phyloP scores from a whole-genome alignment of 1,140 invertebrate genomes.

The Ostrea edulis region DNA sequence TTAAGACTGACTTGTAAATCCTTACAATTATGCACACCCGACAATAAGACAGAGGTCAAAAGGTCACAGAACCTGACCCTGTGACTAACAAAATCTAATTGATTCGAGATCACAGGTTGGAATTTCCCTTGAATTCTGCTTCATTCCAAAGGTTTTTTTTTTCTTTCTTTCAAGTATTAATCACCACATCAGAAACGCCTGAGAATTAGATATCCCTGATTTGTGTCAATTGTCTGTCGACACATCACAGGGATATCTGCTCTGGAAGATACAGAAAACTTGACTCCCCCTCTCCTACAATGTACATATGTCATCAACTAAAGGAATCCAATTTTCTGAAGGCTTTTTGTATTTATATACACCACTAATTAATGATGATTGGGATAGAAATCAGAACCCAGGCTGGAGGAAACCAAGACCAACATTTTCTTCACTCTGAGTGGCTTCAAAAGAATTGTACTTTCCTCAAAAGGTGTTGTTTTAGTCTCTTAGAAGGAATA shows the following conservation, averaged over 20 bases:
- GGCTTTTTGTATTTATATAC: conserved; percentile 34
- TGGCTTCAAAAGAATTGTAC: background rate
- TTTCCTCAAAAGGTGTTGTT: background rate
- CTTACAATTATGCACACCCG: background rate
- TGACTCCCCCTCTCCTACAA: background rate
- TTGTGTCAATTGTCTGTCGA: background rate
- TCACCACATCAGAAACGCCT: background rate
- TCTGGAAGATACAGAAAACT: background rate
- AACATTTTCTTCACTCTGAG: background rate
- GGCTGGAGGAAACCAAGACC: background rate
- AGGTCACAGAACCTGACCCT: conserved; percentile 6
- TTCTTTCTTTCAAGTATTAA: conserved; percentile 17
- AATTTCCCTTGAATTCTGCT: conserved; percentile 15
- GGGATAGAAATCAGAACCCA: conserved; percentile 18
- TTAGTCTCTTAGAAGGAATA: background rate
- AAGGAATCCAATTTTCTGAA: conserved; percentile 17
- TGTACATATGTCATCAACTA: conserved; percentile 27
- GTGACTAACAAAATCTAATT: conserved; percentile 23
- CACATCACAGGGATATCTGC: background rate
- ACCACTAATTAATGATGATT: conserved; percentile 26
- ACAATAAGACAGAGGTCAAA: background rate
- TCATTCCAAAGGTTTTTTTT: conserved; percentile 20
- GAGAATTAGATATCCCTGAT: conserved; percentile 32
- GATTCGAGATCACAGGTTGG: conserved; percentile 14
- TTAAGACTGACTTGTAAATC: background rate